Conservation (phyloP, 1,140 invertebrate species). For the Drosophila kohkoa region DNA sequence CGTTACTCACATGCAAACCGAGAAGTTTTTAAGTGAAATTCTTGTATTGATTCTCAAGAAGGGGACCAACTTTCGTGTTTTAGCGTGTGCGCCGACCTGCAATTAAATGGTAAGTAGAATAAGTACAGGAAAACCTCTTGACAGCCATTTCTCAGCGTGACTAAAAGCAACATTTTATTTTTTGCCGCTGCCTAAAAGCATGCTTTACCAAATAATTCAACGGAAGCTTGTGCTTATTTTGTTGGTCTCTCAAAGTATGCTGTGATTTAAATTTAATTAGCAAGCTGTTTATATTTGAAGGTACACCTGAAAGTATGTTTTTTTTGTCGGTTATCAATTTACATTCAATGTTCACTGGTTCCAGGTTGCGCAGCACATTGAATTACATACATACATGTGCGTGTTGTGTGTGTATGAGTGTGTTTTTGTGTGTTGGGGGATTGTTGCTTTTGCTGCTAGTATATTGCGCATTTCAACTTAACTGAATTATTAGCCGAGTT, state of each 20-base stretch:
- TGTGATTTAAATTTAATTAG: no score
- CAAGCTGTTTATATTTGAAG: no score
- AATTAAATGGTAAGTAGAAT: no score
- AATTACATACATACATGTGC: neutral
- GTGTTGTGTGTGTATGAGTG: conserved; percentile 11
- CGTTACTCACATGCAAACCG: no score
- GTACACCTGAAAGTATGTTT: no score
- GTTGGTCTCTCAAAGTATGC: neutral
- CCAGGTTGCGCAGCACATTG: neutral
- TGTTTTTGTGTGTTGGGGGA: conserved; percentile 31
- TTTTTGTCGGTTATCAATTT: no score
- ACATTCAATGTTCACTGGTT: conserved; percentile 2
- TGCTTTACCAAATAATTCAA: neutral
- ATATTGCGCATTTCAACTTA: conserved; percentile 78
- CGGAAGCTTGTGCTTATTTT: neutral
- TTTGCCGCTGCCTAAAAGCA: neutral
- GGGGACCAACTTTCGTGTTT: no score
- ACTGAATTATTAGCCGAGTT: conserved; percentile 83
- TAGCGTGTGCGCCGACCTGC: no score
- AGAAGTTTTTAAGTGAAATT: no score
- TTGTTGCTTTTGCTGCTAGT: conserved; percentile 43
- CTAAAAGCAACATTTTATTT: neutral
- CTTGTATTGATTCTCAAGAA: no score
- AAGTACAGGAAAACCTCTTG: no score
- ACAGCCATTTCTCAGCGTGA: no score